These are phyloP conservation scores for Apodemia zela DNA, from an alignment of 2,888 invertebrate genomes.

Conservation along the genomic window DNA sequence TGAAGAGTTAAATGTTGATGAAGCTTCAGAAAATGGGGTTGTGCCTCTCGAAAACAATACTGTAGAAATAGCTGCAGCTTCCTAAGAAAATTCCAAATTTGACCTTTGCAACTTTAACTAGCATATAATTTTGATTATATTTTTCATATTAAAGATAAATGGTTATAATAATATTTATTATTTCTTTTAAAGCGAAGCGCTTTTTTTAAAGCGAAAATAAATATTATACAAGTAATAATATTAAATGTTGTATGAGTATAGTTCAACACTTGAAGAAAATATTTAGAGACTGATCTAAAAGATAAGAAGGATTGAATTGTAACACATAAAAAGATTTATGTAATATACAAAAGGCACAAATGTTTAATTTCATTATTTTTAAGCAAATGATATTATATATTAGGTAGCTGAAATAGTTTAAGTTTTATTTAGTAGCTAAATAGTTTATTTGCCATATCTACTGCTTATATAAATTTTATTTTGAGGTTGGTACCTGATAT, in stretches of 20 bases:
- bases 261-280: neutral
- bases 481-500: constrained; percentile 13
- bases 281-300: neutral
- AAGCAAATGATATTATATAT: neutral
- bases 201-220: neutral
- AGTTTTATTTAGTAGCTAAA: neutral
- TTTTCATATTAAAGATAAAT: neutral
- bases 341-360: constrained; percentile 2
- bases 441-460: constrained; percentile 1
- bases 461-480: neutral
- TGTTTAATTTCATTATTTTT: neutral
- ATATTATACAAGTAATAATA: neutral
- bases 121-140: neutral
- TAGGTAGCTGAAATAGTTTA: constrained; percentile 12
- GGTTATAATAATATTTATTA: neutral
- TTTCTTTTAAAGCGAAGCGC: too few relatives aligned
- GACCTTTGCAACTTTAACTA: neutral
- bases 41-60: constrained; percentile 52
- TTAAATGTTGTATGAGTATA: neutral
- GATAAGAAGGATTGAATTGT: neutral
- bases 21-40: constrained; percentile 34
- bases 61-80: constrained; percentile 67
- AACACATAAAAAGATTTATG: neutral
- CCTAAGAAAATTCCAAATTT: constrained; percentile 40
- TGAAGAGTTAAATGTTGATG: constrained; percentile 27